These are phyloP conservation scores for Crenichthys baileyi DNA, from an alignment of 2,797 vertebrate genomes.

Conservation along the genomic window DNA sequence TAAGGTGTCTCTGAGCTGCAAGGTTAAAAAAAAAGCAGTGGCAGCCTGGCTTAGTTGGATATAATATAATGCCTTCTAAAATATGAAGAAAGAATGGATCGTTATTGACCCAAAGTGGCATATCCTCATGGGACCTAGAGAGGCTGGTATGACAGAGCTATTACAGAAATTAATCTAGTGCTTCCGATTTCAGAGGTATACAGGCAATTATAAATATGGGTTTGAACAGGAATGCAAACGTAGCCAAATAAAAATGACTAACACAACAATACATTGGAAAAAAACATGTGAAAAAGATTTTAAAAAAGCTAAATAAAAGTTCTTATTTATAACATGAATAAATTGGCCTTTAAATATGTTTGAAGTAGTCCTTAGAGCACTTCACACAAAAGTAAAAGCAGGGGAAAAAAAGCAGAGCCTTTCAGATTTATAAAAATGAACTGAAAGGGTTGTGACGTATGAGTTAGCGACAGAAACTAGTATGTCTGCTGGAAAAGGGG, in stretches of 20 bases:
- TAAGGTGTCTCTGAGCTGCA: too few species aligned
- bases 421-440: neutral
- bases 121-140: neutral
- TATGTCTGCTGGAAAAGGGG: neutral
- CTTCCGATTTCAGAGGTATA: neutral
- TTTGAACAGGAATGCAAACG: too few species aligned
- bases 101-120: neutral
- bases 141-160: neutral
- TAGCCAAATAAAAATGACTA: neutral
- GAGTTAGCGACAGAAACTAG: neutral
- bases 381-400: neutral
- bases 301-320: neutral
- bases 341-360: neutral
- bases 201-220: neutral
- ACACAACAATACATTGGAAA: too few species aligned
- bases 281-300: neutral
- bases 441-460: neutral
- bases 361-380: neutral
- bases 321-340: neutral
- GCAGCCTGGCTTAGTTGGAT: neutral
- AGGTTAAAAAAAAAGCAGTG: too few species aligned
- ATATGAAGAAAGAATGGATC: neutral
- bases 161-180: neutral
- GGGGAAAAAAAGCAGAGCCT: neutral
- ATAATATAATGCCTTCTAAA: neutral